Base-by-base conservation (phyloP, 2,888 invertebrate genomes). In the Sipha maydis region DNA sequence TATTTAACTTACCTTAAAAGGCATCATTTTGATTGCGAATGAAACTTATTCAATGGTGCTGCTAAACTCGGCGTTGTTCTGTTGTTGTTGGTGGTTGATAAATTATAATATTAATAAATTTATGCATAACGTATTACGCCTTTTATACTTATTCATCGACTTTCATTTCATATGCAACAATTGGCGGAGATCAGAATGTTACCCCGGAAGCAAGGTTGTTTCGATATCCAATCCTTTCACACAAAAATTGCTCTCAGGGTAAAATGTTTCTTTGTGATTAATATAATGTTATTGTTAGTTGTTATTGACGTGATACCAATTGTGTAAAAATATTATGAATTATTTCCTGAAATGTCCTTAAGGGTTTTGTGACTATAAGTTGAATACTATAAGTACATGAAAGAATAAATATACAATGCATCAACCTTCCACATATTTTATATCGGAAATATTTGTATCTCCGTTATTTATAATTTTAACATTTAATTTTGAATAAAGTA, bases 251-350 rank as follows among this genome's bases (percentile, higher is more conserved):
- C 61, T 76, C 19, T 76, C 75, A 38, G 75, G 56, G 56, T 76
- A 76, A 75, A 75, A 76, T 14, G 75, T 61, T 75, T 56, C 61
- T 61, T 84, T 84, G 84, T 84, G 21, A 21, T 56, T n/a, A 75
- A 75, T 25, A 54, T 73, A 71, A 54, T 71, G 71, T 71, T 34
- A 31, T 21, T 56, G 21, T 78, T 17, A 21, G 7, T 78, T 56
- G 28, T 78, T 54, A 78, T 78, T 5, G 0, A 14, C 11, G 11
- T 28, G 21, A 31, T 54, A 19, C 48, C 21, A 21, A 54, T 82
- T 73, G 71, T 83, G 21, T 54, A 25, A 31, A 25, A 71, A 83
- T 31, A 73, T 25, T 73, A 17, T 48, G 82, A 83, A 71, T n/a
- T 48, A 48, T 82, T 71, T 82, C 82, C 48, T 31, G 31, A 48